Percentiles rank a stretch among this genome's conserved stretches.
These are phyloP conservation scores for Urocynchramus pylzowi DNA, from an alignment of 2,113 vertebrate species.

Conservation along the genomic window DNA sequence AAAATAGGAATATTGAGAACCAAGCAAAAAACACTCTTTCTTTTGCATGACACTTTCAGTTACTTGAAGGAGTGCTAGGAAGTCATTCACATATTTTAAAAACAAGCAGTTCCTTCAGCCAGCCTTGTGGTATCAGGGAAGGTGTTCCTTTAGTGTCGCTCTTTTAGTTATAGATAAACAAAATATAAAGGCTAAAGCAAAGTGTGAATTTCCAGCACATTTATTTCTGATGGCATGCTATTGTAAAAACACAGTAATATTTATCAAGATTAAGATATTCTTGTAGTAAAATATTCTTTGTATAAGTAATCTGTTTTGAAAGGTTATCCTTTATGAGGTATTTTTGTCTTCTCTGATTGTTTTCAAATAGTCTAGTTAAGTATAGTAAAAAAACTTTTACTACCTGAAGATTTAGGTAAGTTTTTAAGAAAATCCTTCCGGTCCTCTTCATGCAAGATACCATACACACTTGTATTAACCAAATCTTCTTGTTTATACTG, in stretches of 20 bases:
- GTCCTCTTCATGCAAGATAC: conserved; percentile 94
- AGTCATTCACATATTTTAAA: background rate
- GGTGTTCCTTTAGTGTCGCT: background rate
- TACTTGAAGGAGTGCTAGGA: background rate
- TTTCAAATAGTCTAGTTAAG: background rate
- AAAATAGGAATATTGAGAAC: background rate
- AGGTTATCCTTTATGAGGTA: background rate
- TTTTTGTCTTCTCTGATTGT: background rate
- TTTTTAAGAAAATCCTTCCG: conserved; percentile 95
- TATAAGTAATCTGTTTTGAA: background rate
- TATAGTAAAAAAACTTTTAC: background rate
- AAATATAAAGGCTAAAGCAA: background rate
- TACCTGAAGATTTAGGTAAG: conserved; percentile 91
- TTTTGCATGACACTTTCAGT: background rate
- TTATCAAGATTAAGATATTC: background rate
- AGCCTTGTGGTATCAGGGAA: background rate
- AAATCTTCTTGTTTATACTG: conserved; percentile 97
- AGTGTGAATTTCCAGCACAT: background rate
- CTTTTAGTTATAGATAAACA: background rate
- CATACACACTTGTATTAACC: conserved; percentile 95
- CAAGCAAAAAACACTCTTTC: background rate
- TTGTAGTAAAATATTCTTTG: background rate
- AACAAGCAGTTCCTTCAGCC: background rate
- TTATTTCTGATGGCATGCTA: background rate
- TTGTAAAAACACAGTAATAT: background rate